Evolutionary conservation across 2,888 invertebrate species (phyloP), one percentile per base, ranked within the genome.

Genomic region (Melinaea marsaeus): DNA sequence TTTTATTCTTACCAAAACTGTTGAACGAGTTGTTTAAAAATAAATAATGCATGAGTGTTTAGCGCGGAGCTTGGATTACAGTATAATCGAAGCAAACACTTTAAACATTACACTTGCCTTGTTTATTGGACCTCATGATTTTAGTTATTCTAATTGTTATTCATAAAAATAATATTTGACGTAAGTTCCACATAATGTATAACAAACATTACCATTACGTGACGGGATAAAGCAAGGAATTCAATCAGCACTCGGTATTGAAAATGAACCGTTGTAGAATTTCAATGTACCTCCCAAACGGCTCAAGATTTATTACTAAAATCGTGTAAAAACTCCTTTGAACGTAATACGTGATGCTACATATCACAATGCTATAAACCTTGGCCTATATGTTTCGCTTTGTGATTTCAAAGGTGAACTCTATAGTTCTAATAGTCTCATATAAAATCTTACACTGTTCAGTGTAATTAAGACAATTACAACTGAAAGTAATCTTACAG

Each of bases 381-480:
- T 83, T 82, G 84, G 80, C 82, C 81, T 67, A 75, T 72, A 78
- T 81, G 81, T 79, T 73, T 76, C 79, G 80, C 75, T 77, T 71
- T 65, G 74, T 79, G 79, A 76, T 78, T 79, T 75, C 73, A 78
- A 79, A 80, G 78, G 77, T 73, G 75, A 79, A 76, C 76, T 75
- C 66, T 70, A 74, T 75, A 77, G 77, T 74, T 78, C 75, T 73
- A 74, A 78, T 75, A 37, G 9, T 59, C 56, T 75, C 32, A 73
- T 72, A 70, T 63, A 67, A 72, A 74, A 77, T 75, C 72, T 77
- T 46, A 60, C 46, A 55, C 48, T 33, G 51, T 13, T 63, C 47
- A 58, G 60, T 42, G 11, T 51, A 51, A 51, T 51, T 51, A 51
- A 22, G 7, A 2, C 22, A 51, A 51, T 51, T 32, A 51, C 7